phyloP scores from a whole-genome alignment of 1,140 invertebrate genomes.

The Zaprionus lachaisei region DNA sequence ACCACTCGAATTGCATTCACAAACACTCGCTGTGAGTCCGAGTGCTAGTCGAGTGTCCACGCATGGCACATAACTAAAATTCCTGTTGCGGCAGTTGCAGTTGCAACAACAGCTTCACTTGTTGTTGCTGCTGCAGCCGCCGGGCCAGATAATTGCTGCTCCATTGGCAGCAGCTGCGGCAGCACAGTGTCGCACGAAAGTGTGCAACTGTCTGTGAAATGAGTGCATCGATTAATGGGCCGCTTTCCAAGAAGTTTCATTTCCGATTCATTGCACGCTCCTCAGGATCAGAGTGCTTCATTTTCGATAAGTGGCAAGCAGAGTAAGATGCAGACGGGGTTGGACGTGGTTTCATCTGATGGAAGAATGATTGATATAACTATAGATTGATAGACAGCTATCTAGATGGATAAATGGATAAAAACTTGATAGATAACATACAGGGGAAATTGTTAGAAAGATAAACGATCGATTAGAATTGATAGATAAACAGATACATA shows the following conservation, averaged over 20 bases:
- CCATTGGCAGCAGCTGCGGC: conserved; percentile 22
- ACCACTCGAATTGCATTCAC: conserved; percentile 2
- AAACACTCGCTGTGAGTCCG: conserved; percentile 20
- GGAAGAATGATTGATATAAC: too few relatives aligned
- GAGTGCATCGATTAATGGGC: neutral
- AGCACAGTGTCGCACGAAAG: conserved; percentile 27
- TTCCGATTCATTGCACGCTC: neutral
- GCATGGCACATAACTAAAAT: conserved; percentile 6
- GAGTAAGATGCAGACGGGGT: neutral
- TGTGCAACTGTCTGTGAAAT: conserved; percentile 9
- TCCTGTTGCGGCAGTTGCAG: neutral
- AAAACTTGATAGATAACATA: neutral
- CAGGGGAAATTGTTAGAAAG: too few relatives aligned
- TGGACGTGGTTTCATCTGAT: too few relatives aligned
- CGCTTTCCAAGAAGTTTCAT: neutral
- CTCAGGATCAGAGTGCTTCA: neutral
- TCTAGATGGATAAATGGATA: neutral
- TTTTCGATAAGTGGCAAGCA: neutral
- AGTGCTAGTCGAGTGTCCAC: conserved; percentile 18
- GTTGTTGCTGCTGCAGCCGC: neutral
- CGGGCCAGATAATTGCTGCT: conserved; percentile 29
- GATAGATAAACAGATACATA: too few relatives aligned
- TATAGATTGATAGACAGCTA: neutral
- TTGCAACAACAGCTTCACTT: neutral
- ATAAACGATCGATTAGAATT: too few relatives aligned